Evolutionary conservation across 2,888 invertebrate species (phyloP).

Genomic region (Chloroclysta siterata): DNA sequence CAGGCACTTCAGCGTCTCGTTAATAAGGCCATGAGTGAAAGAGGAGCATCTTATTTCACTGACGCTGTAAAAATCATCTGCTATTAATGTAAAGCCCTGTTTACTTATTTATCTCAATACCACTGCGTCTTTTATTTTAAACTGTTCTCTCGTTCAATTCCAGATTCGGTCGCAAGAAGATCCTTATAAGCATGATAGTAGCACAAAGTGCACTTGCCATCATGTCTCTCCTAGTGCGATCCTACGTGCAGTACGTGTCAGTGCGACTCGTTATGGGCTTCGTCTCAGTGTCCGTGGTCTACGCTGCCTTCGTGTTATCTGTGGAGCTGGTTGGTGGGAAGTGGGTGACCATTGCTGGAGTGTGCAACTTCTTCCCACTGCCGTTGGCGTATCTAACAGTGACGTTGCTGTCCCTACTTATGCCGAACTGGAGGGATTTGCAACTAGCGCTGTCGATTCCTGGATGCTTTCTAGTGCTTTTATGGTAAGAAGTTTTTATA

Average conservation of each 20-base stretch:
- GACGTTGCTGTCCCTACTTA: conserved; percentile 88
- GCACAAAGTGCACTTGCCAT: conserved; percentile 89
- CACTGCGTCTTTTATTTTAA: no score
- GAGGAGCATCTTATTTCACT: no score
- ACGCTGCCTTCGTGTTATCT: conserved; percentile 91
- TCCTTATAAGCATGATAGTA: conserved; percentile 88
- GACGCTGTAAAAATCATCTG: no score
- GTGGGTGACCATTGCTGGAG: conserved; percentile 92
- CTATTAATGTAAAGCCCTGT: no score
- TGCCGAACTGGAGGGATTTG: conserved; percentile 89
- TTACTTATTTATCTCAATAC: no score
- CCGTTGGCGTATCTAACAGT: conserved; percentile 91
- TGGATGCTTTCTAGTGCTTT: conserved; percentile 87
- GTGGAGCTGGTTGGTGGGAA: conserved; percentile 92
- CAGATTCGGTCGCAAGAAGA: conserved; percentile 90
- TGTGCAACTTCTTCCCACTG: conserved; percentile 92
- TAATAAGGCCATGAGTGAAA: no score
- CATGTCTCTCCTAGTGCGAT: conserved; percentile 88
- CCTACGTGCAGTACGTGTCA: conserved; percentile 88
- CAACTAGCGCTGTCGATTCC: conserved; percentile 90
- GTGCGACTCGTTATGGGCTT: conserved; percentile 89
- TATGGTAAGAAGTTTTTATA: conserved; percentile 83
- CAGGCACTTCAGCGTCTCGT: no score
- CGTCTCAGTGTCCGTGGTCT: conserved; percentile 92
- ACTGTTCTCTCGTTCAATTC: conserved; percentile 45